These are phyloP conservation scores for Syngnathus typhle DNA, from an alignment of 2,113 vertebrate genomes.

Conservation along the genomic window DNA sequence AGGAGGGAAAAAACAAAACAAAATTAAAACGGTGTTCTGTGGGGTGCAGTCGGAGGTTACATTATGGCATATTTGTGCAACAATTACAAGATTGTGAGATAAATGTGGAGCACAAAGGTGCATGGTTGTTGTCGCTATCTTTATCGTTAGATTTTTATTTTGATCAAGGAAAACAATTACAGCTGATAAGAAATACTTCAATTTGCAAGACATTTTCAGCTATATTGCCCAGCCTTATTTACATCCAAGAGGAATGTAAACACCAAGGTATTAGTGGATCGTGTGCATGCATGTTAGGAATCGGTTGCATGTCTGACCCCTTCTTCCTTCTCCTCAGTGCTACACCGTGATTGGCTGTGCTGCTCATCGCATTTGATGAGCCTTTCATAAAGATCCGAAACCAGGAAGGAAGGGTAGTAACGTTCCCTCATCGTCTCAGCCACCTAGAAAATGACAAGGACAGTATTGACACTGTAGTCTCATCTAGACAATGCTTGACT, in stretches of 20 bases:
- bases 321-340: slow-evolving; percentile 82
- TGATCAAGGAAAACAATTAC: no score
- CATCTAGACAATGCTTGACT: not conserved
- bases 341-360: slow-evolving; percentile 68
- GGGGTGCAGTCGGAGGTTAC: no score
- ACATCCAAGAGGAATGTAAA: not conserved
- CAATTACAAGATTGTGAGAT: no score
- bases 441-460: slow-evolving; percentile 39
- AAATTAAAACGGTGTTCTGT: no score
- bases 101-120: no score
- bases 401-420: slow-evolving; percentile 94
- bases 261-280: not conserved
- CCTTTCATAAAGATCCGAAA: slow-evolving; percentile 89
- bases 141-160: no score
- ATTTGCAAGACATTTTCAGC: not conserved
- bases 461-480: not conserved
- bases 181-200: no score
- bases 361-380: slow-evolving; percentile 82
- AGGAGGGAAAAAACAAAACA: no score
- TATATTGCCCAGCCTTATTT: no score
- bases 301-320: slow-evolving; percentile 64
- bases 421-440: slow-evolving; percentile 86
- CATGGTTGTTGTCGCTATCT: no score
- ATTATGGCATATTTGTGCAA: no score
- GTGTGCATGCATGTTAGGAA: not conserved